Conservation (phyloP, 2,113 vertebrate genomes). For the Laticauda laticaudata region DNA sequence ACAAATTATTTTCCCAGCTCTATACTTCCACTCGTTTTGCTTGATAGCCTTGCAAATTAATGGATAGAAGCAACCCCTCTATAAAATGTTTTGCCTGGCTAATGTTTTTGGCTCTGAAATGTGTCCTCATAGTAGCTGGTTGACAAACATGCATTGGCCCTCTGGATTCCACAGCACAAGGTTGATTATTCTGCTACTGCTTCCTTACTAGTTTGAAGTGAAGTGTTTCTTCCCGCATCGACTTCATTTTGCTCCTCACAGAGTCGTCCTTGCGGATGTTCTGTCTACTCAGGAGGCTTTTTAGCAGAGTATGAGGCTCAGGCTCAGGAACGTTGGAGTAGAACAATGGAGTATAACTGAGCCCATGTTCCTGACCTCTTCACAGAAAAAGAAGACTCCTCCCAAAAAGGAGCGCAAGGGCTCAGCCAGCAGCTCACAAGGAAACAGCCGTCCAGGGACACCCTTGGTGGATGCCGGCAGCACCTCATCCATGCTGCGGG, state of each 20-base stretch:
- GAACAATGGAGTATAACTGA: neutral
- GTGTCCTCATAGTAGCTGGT: neutral
- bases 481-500: slow-evolving; percentile 82
- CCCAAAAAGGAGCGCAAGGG: slow-evolving; percentile 85
- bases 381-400: slow-evolving; percentile 85
- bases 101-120: neutral
- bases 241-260: neutral
- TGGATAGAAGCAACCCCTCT: neutral
- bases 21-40: neutral
- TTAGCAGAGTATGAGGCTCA: neutral
- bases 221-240: no score
- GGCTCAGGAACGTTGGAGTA: neutral
- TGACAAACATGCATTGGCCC: neutral
- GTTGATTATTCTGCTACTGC: neutral
- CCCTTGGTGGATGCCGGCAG: slow-evolving; percentile 77
- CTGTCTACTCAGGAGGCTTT: neutral
- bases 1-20: neutral
- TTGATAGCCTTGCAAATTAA: neutral
- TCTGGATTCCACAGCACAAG: neutral
- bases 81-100: neutral
- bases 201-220: no score
- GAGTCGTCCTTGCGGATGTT: neutral
- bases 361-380: neutral
- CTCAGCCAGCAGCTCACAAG: slow-evolving; percentile 82
- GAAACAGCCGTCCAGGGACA: slow-evolving; percentile 83